A percentile compares a stretch with the other conserved stretches of the same genome.
Evolutionary conservation across 1,140 invertebrate species (phyloP).

Genomic region (Pogonomyrmex californicus): DNA sequence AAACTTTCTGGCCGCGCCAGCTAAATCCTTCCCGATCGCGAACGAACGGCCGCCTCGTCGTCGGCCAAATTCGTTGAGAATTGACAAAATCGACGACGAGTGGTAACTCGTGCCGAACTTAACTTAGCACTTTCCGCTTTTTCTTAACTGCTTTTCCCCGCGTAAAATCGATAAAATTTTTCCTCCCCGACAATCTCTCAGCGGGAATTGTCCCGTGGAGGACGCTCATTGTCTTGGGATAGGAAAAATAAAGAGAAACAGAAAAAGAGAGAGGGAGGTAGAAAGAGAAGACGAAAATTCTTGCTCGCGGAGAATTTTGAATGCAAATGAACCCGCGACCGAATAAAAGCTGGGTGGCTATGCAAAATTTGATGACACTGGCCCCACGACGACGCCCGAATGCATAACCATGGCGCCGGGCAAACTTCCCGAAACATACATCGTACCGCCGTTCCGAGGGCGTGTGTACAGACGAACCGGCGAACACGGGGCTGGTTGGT

Average conservation of each 20-base stretch:
- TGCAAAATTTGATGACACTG: conserved; percentile 62
- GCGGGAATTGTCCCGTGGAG: not conserved
- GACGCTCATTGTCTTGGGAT: not conserved
- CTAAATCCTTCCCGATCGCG: conserved; percentile 17
- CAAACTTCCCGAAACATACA: conserved; percentile 59
- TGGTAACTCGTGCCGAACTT: conserved; percentile 8
- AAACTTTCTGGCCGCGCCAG: conserved; percentile 29
- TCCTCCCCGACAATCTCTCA: conserved; percentile 16
- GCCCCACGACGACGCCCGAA: conserved; percentile 52
- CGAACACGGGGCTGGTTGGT: conserved; percentile 2
- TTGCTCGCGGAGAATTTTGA: conserved; percentile 35
- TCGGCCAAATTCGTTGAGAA: conserved; percentile 31
- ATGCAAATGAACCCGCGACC: conserved; percentile 54
- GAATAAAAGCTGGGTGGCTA: conserved; percentile 57
- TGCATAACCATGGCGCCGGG: conserved; percentile 57
- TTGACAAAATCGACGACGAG: conserved; percentile 51
- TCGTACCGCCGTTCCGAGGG: not conserved
- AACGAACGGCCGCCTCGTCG: conserved; percentile 25
- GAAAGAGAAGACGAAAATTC: conserved; percentile 23
- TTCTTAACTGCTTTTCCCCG: not conserved
- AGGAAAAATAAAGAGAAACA: not conserved
- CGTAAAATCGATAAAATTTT: conserved; percentile 23
- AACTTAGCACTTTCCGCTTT: conserved; percentile 25
- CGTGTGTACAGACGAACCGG: conserved; percentile 13
- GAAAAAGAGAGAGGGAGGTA: not conserved